Evolutionary conservation across 2,797 vertebrate species (phyloP).

Genomic region (Gymnothorax javanicus): DNA sequence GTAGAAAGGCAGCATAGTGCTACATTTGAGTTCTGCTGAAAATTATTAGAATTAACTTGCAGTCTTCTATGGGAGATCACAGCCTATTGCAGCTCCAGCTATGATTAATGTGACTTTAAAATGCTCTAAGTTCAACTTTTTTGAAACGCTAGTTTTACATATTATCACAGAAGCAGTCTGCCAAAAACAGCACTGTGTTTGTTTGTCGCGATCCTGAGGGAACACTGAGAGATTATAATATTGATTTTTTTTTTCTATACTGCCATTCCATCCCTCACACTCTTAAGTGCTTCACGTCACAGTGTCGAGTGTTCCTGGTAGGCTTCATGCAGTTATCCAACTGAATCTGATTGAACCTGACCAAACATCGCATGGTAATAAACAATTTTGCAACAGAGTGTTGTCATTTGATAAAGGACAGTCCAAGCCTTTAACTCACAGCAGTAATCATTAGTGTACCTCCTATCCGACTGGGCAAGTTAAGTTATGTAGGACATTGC

Average conservation of each 20-base stretch:
- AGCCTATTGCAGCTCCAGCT: background rate
- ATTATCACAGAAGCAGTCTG: background rate
- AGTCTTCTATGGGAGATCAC: background rate
- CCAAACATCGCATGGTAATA: background rate
- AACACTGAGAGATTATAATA: background rate
- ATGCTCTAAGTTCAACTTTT: background rate
- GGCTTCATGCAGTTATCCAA: background rate
- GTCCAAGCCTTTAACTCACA: background rate
- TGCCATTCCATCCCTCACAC: background rate
- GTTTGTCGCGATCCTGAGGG: slow-evolving; percentile 13
- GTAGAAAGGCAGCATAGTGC: background rate
- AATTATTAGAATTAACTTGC: too few species aligned
- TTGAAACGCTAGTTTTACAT: background rate
- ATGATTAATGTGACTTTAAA: background rate
- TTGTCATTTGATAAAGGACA: background rate
- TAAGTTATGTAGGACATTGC: background rate
- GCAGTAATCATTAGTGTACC: background rate
- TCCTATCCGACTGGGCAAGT: background rate
- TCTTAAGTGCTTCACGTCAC: background rate
- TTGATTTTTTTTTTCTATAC: background rate
- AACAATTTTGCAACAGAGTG: background rate
- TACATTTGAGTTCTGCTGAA: background rate
- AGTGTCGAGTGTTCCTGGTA: background rate
- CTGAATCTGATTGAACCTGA: background rate
- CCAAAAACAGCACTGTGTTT: slow-evolving; percentile 10